Base-by-base conservation (phyloP, 2,888 invertebrate genomes). In the Stenichneumon culpator region DNA sequence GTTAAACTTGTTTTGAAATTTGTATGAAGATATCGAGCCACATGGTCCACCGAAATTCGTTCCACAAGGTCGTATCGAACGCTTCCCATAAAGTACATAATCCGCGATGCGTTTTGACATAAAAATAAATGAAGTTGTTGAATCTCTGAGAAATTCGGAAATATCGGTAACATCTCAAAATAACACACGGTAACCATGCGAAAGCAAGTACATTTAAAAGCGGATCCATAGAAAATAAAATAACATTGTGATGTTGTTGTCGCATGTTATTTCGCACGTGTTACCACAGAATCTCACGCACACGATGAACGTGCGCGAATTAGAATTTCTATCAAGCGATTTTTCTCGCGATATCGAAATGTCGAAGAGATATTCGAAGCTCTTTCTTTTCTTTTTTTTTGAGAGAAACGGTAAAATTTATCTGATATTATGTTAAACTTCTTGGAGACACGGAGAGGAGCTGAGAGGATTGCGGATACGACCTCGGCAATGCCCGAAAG, bases 361-460 rank as follows among this genome's bases (percentile, higher is more conserved):
- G 84, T 84, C 82, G 75, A 70, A 74, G 74, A 82, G 63, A 70
- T 81, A 69, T 79, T 78, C 73, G 60, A 25, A 14, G 14, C 16
- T 60, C n/a, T 11, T 22, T 57, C 9, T 57, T 60, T 78, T 84
- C 77, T 72, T 78, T 69, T 44, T 69, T 69, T 28, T 52, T 14
- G 19, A 60, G 57, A 44, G 69, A 75, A 73, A 69, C 82, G 87
- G 88, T 88, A 86, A 90, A 90, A 89, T 90, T 88, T 89, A 89
- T 90, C 89, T 89, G 90, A 92, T 92, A 93, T 92, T 92, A 92
- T 92, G 93, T 93, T 91, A 92, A 91, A 92, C 87, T 92, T 92
- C 86, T 89, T 88, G 89, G 90, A 90, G 91, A 90, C 86, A 86
- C 79, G 84, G 47, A 50, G 47, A 50, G 88, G 87, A 90, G 86